Evolutionary conservation across 1,140 invertebrate genomes (phyloP).

Genomic region (Neodiprion virginianus): DNA sequence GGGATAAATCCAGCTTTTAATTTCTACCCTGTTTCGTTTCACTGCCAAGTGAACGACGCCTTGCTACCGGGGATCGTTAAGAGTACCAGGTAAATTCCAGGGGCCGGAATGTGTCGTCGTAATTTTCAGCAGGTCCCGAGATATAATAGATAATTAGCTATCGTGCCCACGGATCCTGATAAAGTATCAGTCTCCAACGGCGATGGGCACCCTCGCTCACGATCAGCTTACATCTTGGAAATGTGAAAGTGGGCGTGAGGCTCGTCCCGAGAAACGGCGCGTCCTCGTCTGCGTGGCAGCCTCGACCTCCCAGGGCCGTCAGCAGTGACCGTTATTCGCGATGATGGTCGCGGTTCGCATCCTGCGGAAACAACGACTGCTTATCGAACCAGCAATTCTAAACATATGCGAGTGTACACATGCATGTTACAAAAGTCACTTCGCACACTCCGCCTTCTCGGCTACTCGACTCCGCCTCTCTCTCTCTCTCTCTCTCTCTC

Average conservation of each 20-base stretch:
- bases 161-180: slow-evolving; percentile 27
- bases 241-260: too few relatives aligned
- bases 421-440: background rate
- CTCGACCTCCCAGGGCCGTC: slow-evolving; percentile 16
- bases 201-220: background rate
- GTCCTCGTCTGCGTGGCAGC: slow-evolving; percentile 30
- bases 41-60: too few relatives aligned
- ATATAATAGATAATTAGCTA: slow-evolving; percentile 39
- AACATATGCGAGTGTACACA: slow-evolving; percentile 16
- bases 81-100: too few relatives aligned
- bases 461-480: background rate
- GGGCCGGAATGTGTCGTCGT: too few relatives aligned
- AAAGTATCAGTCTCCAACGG: slow-evolving; percentile 30
- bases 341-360: slow-evolving; percentile 36
- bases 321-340: slow-evolving; percentile 39
- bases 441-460: background rate
- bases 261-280: slow-evolving; percentile 29
- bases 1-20: too few relatives aligned
- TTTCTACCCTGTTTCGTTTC: too few relatives aligned
- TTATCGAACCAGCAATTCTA: slow-evolving; percentile 37
- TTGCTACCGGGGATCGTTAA: too few relatives aligned
- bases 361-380: slow-evolving; percentile 45
- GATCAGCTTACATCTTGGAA: background rate
- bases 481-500: background rate
- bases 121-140: background rate